Conservation (phyloP, 2,888 invertebrate genomes). For the Zele albiditarsus region DNA sequence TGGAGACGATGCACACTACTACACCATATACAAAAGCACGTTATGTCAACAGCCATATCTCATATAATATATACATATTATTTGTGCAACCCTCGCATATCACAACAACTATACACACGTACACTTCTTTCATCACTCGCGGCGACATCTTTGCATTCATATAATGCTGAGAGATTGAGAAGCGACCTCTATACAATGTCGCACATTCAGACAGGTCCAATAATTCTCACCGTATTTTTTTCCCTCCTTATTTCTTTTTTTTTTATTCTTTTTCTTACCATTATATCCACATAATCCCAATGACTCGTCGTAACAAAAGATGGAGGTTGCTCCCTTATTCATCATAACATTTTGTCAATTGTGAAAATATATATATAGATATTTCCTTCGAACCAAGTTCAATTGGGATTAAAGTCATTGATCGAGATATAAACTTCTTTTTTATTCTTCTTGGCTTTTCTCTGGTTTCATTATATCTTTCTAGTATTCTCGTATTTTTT, state of each 20-base stretch:
- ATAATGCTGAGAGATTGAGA: constrained; percentile 10
- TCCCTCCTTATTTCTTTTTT: neutral
- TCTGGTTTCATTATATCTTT: neutral
- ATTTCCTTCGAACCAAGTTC: neutral
- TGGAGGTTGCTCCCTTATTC: neutral
- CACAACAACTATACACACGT: neutral
- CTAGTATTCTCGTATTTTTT: neutral
- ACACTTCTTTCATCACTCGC: neutral
- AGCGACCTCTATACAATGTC: constrained; percentile 10
- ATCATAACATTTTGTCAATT: neutral
- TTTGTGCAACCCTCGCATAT: neutral
- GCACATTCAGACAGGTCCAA: neutral
- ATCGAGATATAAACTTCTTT: constrained; percentile 4
- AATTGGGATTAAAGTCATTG: constrained; percentile 7
- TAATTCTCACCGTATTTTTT: neutral
- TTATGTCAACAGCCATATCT: neutral
- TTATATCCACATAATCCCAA: neutral
- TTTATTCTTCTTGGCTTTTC: neutral
- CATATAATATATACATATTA: neutral
- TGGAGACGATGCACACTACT: too few species aligned
- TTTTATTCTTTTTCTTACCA: neutral
- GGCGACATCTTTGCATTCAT: constrained; percentile 1
- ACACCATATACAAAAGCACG: neutral
- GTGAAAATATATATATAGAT: neutral
- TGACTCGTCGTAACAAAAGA: neutral